Conservation (phyloP, 2,888 invertebrate species). For the Meandrusa payeni region DNA sequence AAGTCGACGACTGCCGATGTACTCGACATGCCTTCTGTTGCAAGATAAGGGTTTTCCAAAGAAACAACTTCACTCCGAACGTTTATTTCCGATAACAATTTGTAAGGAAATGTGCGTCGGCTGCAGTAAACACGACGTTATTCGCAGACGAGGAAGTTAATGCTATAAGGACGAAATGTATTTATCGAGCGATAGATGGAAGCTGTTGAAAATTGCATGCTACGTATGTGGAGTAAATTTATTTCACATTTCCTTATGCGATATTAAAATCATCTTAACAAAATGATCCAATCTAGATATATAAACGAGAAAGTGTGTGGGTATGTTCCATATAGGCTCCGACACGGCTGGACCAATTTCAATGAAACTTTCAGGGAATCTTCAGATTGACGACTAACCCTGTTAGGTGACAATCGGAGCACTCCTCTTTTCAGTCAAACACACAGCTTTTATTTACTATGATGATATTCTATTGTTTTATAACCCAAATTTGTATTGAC, state of each 20-base stretch:
- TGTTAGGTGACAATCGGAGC: no score
- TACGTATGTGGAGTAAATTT: slow-evolving; percentile 1
- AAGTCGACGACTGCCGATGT: slow-evolving; percentile 33
- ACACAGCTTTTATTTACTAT: no score
- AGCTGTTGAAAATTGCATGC: slow-evolving; percentile 17
- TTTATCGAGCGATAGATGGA: slow-evolving; percentile 22
- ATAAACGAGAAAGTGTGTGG: no score
- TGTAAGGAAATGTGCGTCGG: slow-evolving; percentile 53
- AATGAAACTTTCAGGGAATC: no score
- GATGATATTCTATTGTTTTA: no score
- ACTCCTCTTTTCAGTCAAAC: no score
- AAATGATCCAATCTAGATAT: no score
- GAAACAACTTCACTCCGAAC: slow-evolving; percentile 49
- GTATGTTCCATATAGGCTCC: no score
- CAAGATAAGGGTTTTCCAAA: slow-evolving; percentile 56
- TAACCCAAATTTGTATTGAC: no score
- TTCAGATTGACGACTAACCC: no score
- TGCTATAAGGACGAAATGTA: slow-evolving; percentile 26
- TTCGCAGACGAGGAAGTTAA: slow-evolving; percentile 29
- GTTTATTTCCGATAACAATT: slow-evolving; percentile 62
- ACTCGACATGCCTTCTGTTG: slow-evolving; percentile 52
- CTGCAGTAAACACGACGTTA: slow-evolving; percentile 33
- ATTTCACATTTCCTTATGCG: slow-evolving; percentile 6
- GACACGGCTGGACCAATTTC: no score
- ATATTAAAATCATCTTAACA: slow-evolving; percentile 1